Conservation (phyloP, 1,140 invertebrate species). For the Luehdorfia chinensis region DNA sequence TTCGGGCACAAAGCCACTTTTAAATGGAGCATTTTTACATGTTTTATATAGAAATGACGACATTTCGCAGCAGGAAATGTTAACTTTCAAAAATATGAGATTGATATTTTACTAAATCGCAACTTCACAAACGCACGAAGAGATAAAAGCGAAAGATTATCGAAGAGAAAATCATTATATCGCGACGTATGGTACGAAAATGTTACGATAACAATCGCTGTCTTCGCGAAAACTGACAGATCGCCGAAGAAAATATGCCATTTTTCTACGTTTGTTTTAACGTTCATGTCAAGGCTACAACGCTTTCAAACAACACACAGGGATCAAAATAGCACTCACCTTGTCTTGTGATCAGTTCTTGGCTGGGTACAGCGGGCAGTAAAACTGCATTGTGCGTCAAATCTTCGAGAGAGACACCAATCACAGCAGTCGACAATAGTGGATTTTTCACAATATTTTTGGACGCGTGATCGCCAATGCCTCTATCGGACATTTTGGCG, state of each 20-base stretch:
- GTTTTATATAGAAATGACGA: constrained; percentile 62
- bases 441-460: constrained; percentile 68
- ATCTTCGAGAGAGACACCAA: constrained; percentile 67
- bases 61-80: constrained; percentile 25
- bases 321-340: constrained; percentile 67
- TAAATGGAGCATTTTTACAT: constrained; percentile 53
- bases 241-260: constrained; percentile 19
- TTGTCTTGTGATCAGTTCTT: constrained; percentile 52
- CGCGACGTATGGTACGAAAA: constrained; percentile 14
- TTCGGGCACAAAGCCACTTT: constrained; percentile 49
- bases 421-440: constrained; percentile 62
- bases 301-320: constrained; percentile 31
- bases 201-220: constrained; percentile 26
- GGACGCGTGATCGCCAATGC: constrained; percentile 59
- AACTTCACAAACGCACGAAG: neutral
- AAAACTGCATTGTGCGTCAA: constrained; percentile 72
- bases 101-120: no score
- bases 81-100: constrained; percentile 1
- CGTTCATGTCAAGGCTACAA: constrained; percentile 38
- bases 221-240: constrained; percentile 37
- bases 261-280: constrained; percentile 31
- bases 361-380: constrained; percentile 56
- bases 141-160: constrained; percentile 4
- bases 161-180: constrained; percentile 12
- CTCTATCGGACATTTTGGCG: constrained; percentile 65